phyloP scores from a whole-genome alignment of 2,888 invertebrate species.

The Spicauda simplicius region DNA sequence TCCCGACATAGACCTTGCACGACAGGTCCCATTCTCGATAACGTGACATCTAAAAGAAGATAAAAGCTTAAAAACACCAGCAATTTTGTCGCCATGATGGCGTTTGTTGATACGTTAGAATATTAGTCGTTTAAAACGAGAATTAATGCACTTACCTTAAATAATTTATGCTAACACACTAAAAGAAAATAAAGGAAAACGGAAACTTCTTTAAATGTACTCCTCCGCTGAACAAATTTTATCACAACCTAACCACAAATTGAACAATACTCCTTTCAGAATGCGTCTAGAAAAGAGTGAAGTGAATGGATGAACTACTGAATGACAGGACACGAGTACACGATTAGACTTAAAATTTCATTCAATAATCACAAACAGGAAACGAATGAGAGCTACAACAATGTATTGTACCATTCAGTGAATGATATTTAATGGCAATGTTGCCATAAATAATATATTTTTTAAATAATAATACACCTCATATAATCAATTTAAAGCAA shows the following conservation, averaged over 20 bases:
- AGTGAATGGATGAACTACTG: neutral
- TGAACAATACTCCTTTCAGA: neutral
- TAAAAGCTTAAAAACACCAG: slow-evolving; percentile 16
- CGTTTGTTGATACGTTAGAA: neutral
- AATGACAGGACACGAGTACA: neutral
- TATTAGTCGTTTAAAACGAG: neutral
- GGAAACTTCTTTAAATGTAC: neutral
- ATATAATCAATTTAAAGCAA: too few species aligned
- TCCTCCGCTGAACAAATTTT: neutral
- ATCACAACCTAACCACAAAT: slow-evolving; percentile 1
- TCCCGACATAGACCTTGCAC: slow-evolving; percentile 97
- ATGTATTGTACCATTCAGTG: too few species aligned
- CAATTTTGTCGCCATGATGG: slow-evolving; percentile 44
- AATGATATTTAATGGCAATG: neutral
- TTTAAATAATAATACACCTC: too few species aligned
- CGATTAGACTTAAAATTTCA: neutral
- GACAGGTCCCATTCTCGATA: slow-evolving; percentile 92
- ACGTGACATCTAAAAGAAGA: slow-evolving; percentile 86
- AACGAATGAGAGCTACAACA: neutral
- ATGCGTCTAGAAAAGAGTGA: slow-evolving; percentile 3
- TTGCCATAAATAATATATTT: neutral
- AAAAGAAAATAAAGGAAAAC: neutral
- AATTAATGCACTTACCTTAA: neutral
- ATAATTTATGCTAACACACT: neutral
- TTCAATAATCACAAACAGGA: neutral